Base-by-base conservation (phyloP, 2,113 vertebrate genomes). In the Acanthisitta chloris region DNA sequence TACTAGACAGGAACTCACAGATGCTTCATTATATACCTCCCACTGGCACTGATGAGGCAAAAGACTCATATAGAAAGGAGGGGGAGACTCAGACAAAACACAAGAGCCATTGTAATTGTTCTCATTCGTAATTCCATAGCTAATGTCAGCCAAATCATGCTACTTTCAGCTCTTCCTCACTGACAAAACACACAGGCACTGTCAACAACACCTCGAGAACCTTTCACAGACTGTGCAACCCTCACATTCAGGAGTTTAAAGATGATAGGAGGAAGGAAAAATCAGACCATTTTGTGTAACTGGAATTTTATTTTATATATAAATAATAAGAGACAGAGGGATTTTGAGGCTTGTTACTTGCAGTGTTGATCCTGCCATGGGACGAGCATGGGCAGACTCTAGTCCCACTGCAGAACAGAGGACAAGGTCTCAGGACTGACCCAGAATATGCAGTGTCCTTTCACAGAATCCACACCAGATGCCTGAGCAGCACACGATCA, bases 281-380 rank as follows among this genome's bases (percentile, higher is more conserved):
- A 42, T 17, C 43, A 8, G 26, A 76, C 46, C 58, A 28, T 55
- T 90, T 80, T 86, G 79, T 95, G n/a, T 78, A 96, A 86, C 62
- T 94, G 82, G 54, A 96, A 88, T 97, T 98, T 97, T 98, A 97
- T 98, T 98, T 97, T 96, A 86, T 96, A 92, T 94, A 98, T 98
- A 97, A 98, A 97, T 97, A 98, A 93, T 49, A 84, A 92, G 87
- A 97, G 94, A 96, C 57, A 5, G 13, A 97, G 62, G 71, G 88
- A 89, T 95, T 96, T 78, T 92, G 95, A 96, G 92, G 78, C 76
- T 96, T 95, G 73, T 73, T 96, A 90, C 96, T 96, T 92, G 87
- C 62, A 48, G 21, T 40, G 74, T 67, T 67, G 66, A 81, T 76
- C 83, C 72, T 87, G 85, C 87, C 82, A 77, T 46, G 64, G 55